Conservation (phyloP, 2,797 vertebrate genomes). For the Pempheris klunzingeri region DNA sequence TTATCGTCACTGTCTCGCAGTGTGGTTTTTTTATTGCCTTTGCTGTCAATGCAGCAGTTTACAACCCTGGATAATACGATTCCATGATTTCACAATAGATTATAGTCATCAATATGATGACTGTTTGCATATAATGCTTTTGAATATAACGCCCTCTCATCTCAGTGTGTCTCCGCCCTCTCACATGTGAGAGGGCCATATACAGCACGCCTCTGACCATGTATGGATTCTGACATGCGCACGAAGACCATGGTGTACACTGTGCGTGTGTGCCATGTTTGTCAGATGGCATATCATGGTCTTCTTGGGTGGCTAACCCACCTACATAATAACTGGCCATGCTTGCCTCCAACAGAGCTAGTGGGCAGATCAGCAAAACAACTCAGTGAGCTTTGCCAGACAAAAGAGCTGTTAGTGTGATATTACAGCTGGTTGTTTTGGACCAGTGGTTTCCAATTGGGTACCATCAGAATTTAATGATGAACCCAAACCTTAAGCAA, state of each 20-base stretch:
- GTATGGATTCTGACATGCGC: conserved; percentile 24
- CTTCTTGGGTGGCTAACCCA: conserved; percentile 65
- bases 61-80: neutral
- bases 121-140: neutral
- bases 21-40: neutral
- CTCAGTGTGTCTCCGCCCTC: neutral
- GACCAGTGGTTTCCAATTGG: conserved; percentile 36
- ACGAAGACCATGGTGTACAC: neutral
- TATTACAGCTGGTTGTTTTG: conserved; percentile 40
- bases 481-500: neutral
- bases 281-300: conserved; percentile 18
- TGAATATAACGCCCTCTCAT: conserved; percentile 1
- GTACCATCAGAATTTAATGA: neutral
- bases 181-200: too few species aligned
- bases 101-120: neutral
- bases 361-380: conserved; percentile 66
- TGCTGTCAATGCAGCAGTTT: neutral
- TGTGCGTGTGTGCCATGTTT: conserved; percentile 14
- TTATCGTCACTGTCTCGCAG: conserved; percentile 6
- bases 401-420: conserved; percentile 49
- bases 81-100: neutral
- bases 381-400: conserved; percentile 32
- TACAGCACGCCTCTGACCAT: neutral
- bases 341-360: conserved; percentile 51
- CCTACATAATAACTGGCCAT: conserved; percentile 60